phyloP scores from a whole-genome alignment of 2,113 vertebrate species.

The Synodontis membranacea region DNA sequence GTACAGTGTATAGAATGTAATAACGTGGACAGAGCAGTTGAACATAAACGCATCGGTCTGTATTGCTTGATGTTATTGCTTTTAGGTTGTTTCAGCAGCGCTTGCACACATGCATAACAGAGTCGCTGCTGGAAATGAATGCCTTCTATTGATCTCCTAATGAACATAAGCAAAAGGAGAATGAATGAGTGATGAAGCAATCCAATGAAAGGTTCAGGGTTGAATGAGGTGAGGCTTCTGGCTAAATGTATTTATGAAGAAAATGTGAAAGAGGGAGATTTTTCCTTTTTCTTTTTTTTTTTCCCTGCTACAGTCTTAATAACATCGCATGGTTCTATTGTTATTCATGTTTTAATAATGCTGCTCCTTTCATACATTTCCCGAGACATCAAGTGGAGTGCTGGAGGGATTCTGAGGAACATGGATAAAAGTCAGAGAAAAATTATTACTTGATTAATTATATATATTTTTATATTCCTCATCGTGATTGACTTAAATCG shows the following conservation, averaged over 20 bases:
- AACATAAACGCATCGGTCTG: constrained; percentile 22
- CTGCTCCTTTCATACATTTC: constrained; percentile 23
- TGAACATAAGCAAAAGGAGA: constrained; percentile 40
- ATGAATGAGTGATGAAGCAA: constrained; percentile 45
- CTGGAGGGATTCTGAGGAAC: constrained; percentile 17
- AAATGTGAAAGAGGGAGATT: constrained; percentile 24
- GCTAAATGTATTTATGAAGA: constrained; percentile 35
- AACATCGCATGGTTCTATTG: constrained; percentile 7
- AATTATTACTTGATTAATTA: constrained; percentile 1
- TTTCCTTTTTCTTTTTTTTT: constrained; percentile 13
- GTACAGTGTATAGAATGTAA: background rate
- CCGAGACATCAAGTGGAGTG: background rate
- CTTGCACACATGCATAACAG: constrained; percentile 37
- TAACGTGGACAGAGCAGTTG: background rate
- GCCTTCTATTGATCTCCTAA: constrained; percentile 51
- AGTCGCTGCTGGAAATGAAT: constrained; percentile 31
- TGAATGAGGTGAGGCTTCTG: constrained; percentile 33
- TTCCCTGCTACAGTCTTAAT: constrained; percentile 20
- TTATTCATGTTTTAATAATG: constrained; percentile 43
- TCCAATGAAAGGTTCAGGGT: constrained; percentile 2
- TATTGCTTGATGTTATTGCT: constrained; percentile 36
- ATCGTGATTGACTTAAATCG: background rate
- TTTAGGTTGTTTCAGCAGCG: constrained; percentile 23
- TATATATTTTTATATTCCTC: background rate
- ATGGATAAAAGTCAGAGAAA: background rate